These are phyloP conservation scores for Chanos chanos DNA, from an alignment of 2,797 vertebrate species.

Conservation along the genomic window DNA sequence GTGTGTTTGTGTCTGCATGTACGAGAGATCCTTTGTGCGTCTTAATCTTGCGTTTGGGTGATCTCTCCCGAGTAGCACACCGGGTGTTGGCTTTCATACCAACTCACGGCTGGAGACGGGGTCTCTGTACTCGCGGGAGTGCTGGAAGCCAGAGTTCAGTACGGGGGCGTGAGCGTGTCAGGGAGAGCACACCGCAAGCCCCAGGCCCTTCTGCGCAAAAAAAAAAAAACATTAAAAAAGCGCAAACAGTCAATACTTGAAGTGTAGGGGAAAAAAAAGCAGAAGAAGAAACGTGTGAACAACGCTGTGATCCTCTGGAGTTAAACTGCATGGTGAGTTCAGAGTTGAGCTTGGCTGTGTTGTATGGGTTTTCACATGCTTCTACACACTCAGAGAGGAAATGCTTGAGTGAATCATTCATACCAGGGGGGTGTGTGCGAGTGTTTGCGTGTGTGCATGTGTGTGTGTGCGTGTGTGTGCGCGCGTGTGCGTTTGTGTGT, in stretches of 20 bases:
- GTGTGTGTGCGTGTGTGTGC: too few species aligned
- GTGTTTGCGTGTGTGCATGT: neutral
- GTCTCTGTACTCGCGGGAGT: slow-evolving; percentile 75
- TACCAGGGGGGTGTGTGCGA: slow-evolving; percentile 57
- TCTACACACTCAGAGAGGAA: slow-evolving; percentile 62
- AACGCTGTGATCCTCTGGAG: slow-evolving; percentile 72
- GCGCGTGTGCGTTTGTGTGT: too few species aligned
- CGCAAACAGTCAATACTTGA: slow-evolving; percentile 82
- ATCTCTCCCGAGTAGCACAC: slow-evolving; percentile 71
- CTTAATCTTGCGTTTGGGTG: slow-evolving; percentile 76
- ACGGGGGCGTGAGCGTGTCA: slow-evolving; percentile 83
- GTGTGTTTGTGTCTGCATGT: slow-evolving; percentile 65
- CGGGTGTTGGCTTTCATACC: slow-evolving; percentile 71
- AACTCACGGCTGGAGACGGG: slow-evolving; percentile 71
- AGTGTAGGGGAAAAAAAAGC: slow-evolving; percentile 68
- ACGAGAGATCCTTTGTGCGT: slow-evolving; percentile 61
- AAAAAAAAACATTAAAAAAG: slow-evolving; percentile 83
- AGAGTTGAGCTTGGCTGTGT: slow-evolving; percentile 70
- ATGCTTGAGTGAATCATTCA: slow-evolving; percentile 76
- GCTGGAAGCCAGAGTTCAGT: slow-evolving; percentile 80
- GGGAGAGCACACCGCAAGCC: slow-evolving; percentile 77
- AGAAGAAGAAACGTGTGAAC: slow-evolving; percentile 58
- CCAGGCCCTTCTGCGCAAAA: slow-evolving; percentile 74
- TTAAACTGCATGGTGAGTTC: slow-evolving; percentile 81
- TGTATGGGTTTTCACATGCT: slow-evolving; percentile 47